phyloP scores from a whole-genome alignment of 2,797 vertebrate genomes.

The Pseudochaenichthys georgianus region DNA sequence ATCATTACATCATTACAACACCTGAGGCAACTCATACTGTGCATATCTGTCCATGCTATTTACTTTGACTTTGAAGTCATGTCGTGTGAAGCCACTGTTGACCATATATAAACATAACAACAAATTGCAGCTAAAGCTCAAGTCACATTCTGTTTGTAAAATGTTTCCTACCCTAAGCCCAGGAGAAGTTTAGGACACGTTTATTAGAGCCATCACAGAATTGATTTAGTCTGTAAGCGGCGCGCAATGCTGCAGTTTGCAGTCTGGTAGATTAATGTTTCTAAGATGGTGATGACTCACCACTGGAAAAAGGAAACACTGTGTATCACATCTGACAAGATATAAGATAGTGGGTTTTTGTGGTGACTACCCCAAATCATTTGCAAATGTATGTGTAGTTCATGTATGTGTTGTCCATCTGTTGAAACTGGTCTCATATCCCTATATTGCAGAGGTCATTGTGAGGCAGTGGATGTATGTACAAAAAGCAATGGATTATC shows the following conservation, averaged over 20 bases:
- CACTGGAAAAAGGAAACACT: background rate
- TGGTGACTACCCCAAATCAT: too few species aligned
- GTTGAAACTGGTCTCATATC: background rate
- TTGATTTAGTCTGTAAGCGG: background rate
- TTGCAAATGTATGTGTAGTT: too few species aligned
- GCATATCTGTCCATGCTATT: background rate
- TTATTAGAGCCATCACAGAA: background rate
- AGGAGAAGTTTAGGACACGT: background rate
- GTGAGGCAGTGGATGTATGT: background rate
- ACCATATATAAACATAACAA: background rate
- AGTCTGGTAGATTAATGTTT: background rate
- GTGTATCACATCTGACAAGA: too few species aligned
- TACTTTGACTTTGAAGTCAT: background rate
- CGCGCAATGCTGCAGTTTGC: background rate
- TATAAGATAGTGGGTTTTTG: too few species aligned
- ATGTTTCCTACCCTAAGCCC: background rate
- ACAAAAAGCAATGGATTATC: background rate
- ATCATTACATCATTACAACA: background rate
- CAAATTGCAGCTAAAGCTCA: background rate
- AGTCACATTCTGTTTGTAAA: background rate
- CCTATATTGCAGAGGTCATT: background rate
- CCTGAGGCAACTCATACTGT: constrained; percentile 8
- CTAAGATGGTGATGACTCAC: background rate
- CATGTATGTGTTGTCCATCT: too few species aligned
- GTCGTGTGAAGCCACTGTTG: background rate